phyloP scores from a whole-genome alignment of 2,888 invertebrate genomes.

The Tiphia femorata region DNA sequence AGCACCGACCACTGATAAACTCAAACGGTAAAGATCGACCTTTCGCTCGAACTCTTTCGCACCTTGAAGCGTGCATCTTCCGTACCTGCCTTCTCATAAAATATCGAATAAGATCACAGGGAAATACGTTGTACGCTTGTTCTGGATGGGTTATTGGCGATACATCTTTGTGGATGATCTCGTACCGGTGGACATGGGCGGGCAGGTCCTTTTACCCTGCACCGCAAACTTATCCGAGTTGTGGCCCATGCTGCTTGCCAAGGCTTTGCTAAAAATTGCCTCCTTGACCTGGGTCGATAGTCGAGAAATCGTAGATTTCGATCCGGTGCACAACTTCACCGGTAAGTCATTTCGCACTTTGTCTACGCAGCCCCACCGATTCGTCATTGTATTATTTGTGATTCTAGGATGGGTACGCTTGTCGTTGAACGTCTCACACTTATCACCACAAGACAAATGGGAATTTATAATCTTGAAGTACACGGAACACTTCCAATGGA shows the following conservation, averaged over 20 bases:
- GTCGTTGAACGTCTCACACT: slow-evolving; percentile 33
- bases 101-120: slow-evolving; percentile 53
- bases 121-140: slow-evolving; percentile 70
- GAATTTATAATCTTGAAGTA: slow-evolving; percentile 49
- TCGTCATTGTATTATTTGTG: too few relatives aligned
- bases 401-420: slow-evolving; percentile 50
- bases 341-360: slow-evolving; percentile 62
- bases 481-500: slow-evolving; percentile 43
- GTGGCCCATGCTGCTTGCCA: slow-evolving; percentile 70
- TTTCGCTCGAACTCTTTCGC: neutral
- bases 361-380: too few relatives aligned
- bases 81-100: too few relatives aligned
- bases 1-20: slow-evolving; percentile 65
- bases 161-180: slow-evolving; percentile 69
- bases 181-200: slow-evolving; percentile 65
- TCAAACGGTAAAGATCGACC: slow-evolving; percentile 50
- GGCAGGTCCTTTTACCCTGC: slow-evolving; percentile 64
- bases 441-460: slow-evolving; percentile 51
- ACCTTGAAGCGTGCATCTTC: neutral
- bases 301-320: slow-evolving; percentile 66
- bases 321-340: slow-evolving; percentile 68
- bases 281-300: slow-evolving; percentile 61
- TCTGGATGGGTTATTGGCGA: slow-evolving; percentile 70
- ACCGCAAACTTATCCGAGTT: slow-evolving; percentile 59
- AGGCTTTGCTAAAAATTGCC: slow-evolving; percentile 69